Evolutionary conservation across 2,888 invertebrate species (phyloP), one percentile per base, ranked within the genome.

Genomic region (Ormyrus pomaceus): DNA sequence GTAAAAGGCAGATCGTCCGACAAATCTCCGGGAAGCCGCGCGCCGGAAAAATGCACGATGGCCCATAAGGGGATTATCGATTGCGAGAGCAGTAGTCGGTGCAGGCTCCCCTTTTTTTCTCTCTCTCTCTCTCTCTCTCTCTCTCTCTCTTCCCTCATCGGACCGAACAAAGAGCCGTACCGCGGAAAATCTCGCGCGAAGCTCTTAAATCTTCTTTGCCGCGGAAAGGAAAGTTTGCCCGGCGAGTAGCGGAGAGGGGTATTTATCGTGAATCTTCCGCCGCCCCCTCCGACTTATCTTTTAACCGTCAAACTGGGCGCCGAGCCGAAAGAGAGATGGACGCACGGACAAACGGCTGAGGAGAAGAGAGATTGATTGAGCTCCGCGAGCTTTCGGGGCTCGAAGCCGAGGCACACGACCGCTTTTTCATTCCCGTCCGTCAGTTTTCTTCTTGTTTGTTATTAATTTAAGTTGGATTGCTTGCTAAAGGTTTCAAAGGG

Each of bases 251-350:
- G 34, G 34, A 34, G 84, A 34, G 84, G 86, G 85, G 85, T 87
- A 88, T 88, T 88, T 88, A 88, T 87, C 87, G 86, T 85, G 82
- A 84, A 84, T 86, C 84, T 83, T 83, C 79, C 66, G 55, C 73
- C 55, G 78, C 82, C 81, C 81, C 59, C 56, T 56, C 56, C 51
- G 68, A 59, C 77, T 70, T 75, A 75, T 70, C 79, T 73, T 53
- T 8, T 8, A 65, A 61, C 65, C 71, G 76, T 71, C 80, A 80
- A 80, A 76, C 71, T 77, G 55, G 19, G 61, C 56, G n/a, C n/a
- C 11, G 48, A 50, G 9, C 7, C n/a, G 13, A 8, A 13, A 51
- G 51, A 51, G 61, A 51, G 10, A 48, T 34, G 34, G 34, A 34
- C 34, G 34, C 34, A 34, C 34, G 34, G 34, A 34, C 34, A 34